phyloP scores from a whole-genome alignment of 2,888 invertebrate species.

The Rhorus exstirpatorius region DNA sequence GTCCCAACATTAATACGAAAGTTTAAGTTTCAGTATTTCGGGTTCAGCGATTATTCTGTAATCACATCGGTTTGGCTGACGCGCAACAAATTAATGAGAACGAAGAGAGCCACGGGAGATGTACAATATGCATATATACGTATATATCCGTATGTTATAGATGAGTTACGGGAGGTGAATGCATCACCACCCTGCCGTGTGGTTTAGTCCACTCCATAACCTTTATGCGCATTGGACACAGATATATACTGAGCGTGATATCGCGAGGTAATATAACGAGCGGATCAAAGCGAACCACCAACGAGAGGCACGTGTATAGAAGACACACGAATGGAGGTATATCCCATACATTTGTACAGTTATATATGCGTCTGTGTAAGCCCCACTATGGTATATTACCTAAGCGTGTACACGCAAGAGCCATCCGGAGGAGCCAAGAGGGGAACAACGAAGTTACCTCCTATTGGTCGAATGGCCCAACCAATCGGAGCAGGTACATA shows the following conservation, averaged over 20 bases:
- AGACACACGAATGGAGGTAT: neutral
- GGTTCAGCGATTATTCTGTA: no score
- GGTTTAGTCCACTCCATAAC: neutral
- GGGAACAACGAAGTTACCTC: slow-evolving; percentile 32
- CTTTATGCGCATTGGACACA: no score
- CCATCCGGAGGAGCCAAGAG: slow-evolving; percentile 13
- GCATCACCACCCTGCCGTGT: no score
- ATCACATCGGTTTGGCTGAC: no score
- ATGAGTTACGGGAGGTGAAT: no score
- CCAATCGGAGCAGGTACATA: slow-evolving; percentile 60
- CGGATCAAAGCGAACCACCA: neutral
- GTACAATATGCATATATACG: no score
- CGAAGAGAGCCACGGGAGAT: no score
- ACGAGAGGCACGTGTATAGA: neutral
- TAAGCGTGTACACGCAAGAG: slow-evolving; percentile 30
- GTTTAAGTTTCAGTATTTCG: no score
- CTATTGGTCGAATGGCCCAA: slow-evolving; percentile 52
- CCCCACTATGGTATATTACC: slow-evolving; percentile 18
- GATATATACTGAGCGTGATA: neutral
- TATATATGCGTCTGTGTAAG: neutral
- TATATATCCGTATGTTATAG: no score
- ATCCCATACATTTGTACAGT: neutral
- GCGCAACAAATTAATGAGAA: no score
- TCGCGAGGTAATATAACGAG: neutral
- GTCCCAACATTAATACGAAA: no score